Conservation (phyloP, 2,797 vertebrate genomes). For the Holocentrus rufus region DNA sequence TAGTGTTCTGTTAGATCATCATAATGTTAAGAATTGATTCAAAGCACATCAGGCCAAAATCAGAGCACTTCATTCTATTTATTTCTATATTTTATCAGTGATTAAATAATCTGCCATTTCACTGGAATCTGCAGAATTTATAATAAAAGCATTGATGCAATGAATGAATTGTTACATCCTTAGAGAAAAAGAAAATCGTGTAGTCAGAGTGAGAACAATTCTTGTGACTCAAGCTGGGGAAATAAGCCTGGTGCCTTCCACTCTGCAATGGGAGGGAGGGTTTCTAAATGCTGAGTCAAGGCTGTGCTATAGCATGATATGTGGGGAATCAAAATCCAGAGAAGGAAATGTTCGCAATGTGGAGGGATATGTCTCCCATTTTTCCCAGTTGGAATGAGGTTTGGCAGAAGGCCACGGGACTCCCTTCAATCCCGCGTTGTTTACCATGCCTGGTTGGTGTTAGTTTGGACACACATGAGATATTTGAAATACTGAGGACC, state of each 20-base stretch:
- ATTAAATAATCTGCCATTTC: no score
- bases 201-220: constrained; percentile 31
- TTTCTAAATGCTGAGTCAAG: constrained; percentile 27
- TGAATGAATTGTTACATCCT: no score
- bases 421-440: constrained; percentile 62
- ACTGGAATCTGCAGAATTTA: no score
- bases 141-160: no score
- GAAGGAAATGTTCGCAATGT: constrained; percentile 55
- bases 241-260: constrained; percentile 1
- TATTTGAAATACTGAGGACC: constrained; percentile 50
- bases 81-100: no score
- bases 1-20: no score
- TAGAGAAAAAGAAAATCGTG: constrained; percentile 46
- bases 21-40: no score
- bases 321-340: constrained; percentile 48
- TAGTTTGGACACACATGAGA: constrained; percentile 49
- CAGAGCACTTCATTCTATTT: no score
- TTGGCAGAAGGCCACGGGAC: constrained; percentile 58
- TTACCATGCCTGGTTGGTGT: constrained; percentile 58
- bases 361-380: constrained; percentile 68
- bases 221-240: constrained; percentile 4
- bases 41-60: no score
- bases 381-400: constrained; percentile 66
- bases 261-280: constrained; percentile 22
- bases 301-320: constrained; percentile 19